Evolutionary conservation across 2,797 vertebrate genomes (phyloP), one percentile per base, ranked within the genome.

Genomic region (Helicolenus hilgendorfi): DNA sequence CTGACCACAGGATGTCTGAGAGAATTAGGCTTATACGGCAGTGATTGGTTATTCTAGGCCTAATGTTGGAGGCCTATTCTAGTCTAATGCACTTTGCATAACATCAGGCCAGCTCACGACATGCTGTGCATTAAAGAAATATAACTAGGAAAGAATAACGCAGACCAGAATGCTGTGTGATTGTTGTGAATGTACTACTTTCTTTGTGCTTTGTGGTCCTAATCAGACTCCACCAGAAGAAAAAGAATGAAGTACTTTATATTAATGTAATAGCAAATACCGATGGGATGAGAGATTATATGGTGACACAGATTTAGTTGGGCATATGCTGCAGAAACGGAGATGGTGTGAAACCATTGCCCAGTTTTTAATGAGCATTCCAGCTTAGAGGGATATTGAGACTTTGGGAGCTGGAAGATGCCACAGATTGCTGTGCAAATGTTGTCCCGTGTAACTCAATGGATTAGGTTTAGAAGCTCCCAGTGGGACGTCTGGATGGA

Each of bases 11-110:
- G 69, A 85, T 56, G 87, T 94, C 91, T 84, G 77, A 69, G 84
- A 88, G 89, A 96, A 96, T 96, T 89, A 94, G 85, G 77, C 89
- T 94, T 89, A 55, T 55, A 89, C 63, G 77, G 74, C 53, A 62
- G 75, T 83, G 84, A 94, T 94, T 87, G 89, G 88, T 90, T 96
- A 96, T 91, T 93, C 82, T 27, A 73, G 82, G 72, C 67, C 36
- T 89, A 76, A 88, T 91, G 84, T 84, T 87, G 74, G 36, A 20
- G 26, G 38, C 65, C 65, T 68, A 87, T 84, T 92, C 76, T 71
- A 71, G 72, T 87, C 79, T 63, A 71, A 89, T 81, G 69, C 86
- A 84, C 55, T 91, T 80, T 88, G 83, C 81, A 75, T 83, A 72
- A 83, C 82, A 89, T 90, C 77, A 81, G 68, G 78, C 70, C 33